Evolutionary conservation across 2,888 invertebrate genomes (phyloP), one percentile per base, ranked within the genome.

Genomic region (Lasioglossum malachurum): DNA sequence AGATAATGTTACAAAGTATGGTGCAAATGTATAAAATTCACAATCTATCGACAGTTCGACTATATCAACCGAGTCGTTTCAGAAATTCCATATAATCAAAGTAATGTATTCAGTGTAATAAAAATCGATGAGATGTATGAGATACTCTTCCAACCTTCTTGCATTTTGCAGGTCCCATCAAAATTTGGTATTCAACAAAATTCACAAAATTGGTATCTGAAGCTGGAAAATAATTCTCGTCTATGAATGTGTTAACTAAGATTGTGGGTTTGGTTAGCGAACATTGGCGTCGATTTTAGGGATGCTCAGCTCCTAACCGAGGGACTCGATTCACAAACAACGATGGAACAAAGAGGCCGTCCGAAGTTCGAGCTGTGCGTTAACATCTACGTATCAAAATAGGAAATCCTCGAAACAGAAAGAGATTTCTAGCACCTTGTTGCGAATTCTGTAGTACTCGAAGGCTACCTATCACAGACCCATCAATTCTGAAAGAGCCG

Each of bases 401-500:
- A 88, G 87, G 87, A 90, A 89, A 90, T 90, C 76, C 83, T 87
- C 60, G 35, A 89, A 89, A 78, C 84, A 73, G 46, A 90, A 88
- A 83, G 27, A 83, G 85, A 87, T 90, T 84, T 83, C 87, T 92
- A 92, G 92, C 92, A 92, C 92, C 92, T 91, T 92, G 78, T 86
- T 81, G 83, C 88, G 79, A 91, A 91, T 90, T 80, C 84, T 86
- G 90, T 87, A 87, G 89, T 83, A 87, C 83, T 87, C 83, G 88
- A 87, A 88, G 87, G 88, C 88, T 90, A 89, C 89, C 89, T 92
- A 92, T 92, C 93, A 92, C 93, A 92, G 93, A 93, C 86, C 90
- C 90, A 92, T 88, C 87, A 91, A 91, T 92, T 91, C 89, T 90
- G 88, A 89, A 92, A 88, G 85, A 88, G 89, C 87, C 86, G 67